Evolutionary conservation across 2,888 invertebrate genomes (phyloP).

Genomic region (Iselma pallidipennis): DNA sequence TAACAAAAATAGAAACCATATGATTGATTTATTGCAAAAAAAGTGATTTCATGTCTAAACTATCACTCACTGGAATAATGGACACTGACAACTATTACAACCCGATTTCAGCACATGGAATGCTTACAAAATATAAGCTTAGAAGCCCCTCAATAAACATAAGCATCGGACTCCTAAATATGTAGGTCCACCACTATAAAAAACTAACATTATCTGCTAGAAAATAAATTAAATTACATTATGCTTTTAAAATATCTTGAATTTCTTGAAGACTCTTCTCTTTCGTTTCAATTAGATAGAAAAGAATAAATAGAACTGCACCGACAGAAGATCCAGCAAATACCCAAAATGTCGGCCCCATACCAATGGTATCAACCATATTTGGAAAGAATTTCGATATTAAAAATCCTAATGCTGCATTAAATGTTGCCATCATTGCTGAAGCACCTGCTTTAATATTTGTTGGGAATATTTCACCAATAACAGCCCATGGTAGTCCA

Average conservation of each 20-base stretch:
- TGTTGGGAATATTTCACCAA: constrained; percentile 69
- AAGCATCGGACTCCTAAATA: too few species aligned
- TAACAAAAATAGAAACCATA: too few species aligned
- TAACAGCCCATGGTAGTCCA: constrained; percentile 73
- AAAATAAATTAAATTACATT: constrained; percentile 62
- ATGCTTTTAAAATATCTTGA: constrained; percentile 50
- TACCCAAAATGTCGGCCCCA: constrained; percentile 71
- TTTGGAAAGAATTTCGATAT: constrained; percentile 73
- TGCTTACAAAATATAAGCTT: too few species aligned
- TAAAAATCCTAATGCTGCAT: constrained; percentile 62
- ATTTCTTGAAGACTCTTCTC: constrained; percentile 82
- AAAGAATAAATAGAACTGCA: constrained; percentile 71
- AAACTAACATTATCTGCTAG: constrained; percentile 5
- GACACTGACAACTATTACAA: too few species aligned
- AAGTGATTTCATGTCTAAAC: too few species aligned
- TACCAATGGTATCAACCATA: constrained; percentile 63
- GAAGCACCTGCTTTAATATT: constrained; percentile 76
- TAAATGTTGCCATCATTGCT: too few species aligned
- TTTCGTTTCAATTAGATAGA: constrained; percentile 82
- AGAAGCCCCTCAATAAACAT: too few species aligned
- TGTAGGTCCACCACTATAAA: too few species aligned
- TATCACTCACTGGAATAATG: too few species aligned
- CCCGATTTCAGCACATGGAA: too few species aligned
- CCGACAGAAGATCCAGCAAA: constrained; percentile 64
- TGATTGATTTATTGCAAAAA: too few species aligned